Conservation (phyloP, 2,113 vertebrate species). For the Orthochromis malagaraziensis region DNA sequence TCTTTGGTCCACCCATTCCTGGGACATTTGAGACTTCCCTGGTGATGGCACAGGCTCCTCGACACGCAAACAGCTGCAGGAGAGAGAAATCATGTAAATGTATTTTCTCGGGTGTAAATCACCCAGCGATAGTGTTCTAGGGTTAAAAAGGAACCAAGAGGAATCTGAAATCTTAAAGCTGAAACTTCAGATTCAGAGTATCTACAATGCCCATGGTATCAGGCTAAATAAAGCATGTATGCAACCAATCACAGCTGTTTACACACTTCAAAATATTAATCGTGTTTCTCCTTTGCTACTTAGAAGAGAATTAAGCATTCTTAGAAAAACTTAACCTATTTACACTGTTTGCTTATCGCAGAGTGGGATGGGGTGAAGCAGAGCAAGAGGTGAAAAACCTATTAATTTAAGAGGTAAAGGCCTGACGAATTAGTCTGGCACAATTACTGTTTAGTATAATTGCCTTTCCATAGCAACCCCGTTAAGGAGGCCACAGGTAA, state of each 20-base stretch:
- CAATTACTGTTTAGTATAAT: slow-evolving; percentile 36
- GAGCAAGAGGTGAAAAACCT: not conserved
- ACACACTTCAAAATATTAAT: not conserved
- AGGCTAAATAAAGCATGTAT: not conserved
- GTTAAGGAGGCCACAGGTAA: slow-evolving; percentile 22
- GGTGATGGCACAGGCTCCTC: too few relatives aligned
- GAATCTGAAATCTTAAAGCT: slow-evolving; percentile 58
- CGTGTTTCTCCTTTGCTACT: not conserved
- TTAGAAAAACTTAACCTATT: not conserved
- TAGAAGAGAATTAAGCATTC: not conserved
- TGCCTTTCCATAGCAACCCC: slow-evolving; percentile 51
- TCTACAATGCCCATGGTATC: not conserved
- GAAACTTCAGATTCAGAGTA: slow-evolving; percentile 26
- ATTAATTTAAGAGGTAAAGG: slow-evolving; percentile 2
- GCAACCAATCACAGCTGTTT: not conserved
- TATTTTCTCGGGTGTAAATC: too few relatives aligned
- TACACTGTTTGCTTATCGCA: not conserved
- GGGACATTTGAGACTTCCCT: too few relatives aligned
- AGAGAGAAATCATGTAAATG: too few relatives aligned
- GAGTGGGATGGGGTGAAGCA: not conserved
- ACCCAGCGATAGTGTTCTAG: too few relatives aligned
- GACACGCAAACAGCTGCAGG: too few relatives aligned
- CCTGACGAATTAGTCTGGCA: slow-evolving; percentile 9
- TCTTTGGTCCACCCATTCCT: too few relatives aligned
- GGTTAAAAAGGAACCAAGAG: slow-evolving; percentile 12